Evolutionary conservation across 2,113 vertebrate genomes (phyloP).

Genomic region (Eupsittula cactorum): DNA sequence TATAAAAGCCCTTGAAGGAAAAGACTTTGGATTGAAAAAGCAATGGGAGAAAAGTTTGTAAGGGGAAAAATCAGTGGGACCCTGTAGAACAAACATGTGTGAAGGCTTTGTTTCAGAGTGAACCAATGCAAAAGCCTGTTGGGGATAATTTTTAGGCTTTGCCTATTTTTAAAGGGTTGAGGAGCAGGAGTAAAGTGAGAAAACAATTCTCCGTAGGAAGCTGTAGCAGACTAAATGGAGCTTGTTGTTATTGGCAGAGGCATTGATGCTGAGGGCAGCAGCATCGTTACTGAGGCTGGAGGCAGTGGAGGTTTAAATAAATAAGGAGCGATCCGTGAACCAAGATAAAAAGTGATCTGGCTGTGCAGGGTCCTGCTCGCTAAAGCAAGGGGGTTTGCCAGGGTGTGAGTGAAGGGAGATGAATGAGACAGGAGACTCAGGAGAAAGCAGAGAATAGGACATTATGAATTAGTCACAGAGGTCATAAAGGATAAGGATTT

Average conservation of each 20-base stretch:
- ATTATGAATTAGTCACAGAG: neutral
- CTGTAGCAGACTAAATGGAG: slow-evolving; percentile 46
- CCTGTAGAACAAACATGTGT: slow-evolving; percentile 31
- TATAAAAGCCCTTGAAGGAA: slow-evolving; percentile 38
- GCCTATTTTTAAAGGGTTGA: slow-evolving; percentile 40
- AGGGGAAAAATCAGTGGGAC: slow-evolving; percentile 56
- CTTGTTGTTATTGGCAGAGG: slow-evolving; percentile 18
- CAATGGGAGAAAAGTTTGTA: slow-evolving; percentile 56
- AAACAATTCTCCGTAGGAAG: slow-evolving; percentile 50
- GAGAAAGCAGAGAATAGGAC: neutral
- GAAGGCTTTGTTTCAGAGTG: slow-evolving; percentile 48
- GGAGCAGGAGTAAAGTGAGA: slow-evolving; percentile 49
- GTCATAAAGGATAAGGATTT: neutral
- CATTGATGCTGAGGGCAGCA: slow-evolving; percentile 53
- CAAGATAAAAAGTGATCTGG: slow-evolving; percentile 59
- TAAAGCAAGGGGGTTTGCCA: neutral
- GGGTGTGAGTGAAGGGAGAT: slow-evolving; percentile 41
- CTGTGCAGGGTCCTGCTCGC: slow-evolving; percentile 30
- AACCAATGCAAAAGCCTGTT: neutral
- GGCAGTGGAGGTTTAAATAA: slow-evolving; percentile 58
- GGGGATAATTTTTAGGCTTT: slow-evolving; percentile 30
- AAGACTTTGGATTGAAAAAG: slow-evolving; percentile 20
- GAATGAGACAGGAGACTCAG: neutral
- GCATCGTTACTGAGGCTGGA: slow-evolving; percentile 37
- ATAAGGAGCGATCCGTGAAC: slow-evolving; percentile 54